Conservation (phyloP, 1,140 invertebrate genomes). For the Thaumetopoea pityocampa region DNA sequence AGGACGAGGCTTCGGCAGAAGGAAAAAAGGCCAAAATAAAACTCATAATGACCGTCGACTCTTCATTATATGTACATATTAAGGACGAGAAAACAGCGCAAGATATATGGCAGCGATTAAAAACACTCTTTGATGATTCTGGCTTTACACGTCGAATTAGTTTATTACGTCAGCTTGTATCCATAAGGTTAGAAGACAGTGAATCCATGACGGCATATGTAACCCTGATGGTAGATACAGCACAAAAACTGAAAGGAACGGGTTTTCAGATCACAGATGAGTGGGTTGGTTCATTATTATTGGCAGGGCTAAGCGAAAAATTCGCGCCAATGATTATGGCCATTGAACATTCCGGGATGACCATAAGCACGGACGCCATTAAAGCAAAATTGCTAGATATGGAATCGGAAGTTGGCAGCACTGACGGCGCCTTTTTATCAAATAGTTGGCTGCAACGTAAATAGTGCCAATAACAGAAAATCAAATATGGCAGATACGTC, state of each 20-base stretch:
- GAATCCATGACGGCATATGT: constrained; percentile 21
- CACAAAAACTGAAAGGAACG: constrained; percentile 12
- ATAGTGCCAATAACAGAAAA: neutral
- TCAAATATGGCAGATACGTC: too few relatives aligned
- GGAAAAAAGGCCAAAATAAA: neutral
- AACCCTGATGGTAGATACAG: constrained; percentile 17
- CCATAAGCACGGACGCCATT: constrained; percentile 17
- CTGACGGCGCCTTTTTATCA: constrained; percentile 11
- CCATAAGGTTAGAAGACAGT: constrained; percentile 12
- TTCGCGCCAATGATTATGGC: constrained; percentile 23
- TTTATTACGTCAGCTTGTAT: constrained; percentile 10
- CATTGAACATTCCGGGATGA: constrained; percentile 22
- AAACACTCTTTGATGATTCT: constrained; percentile 17
- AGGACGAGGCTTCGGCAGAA: too few relatives aligned
- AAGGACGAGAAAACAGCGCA: neutral
- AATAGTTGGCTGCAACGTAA: constrained; percentile 16
- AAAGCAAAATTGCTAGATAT: constrained; percentile 25
- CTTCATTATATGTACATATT: neutral
- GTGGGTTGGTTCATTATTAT: constrained; percentile 18
- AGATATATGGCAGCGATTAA: neutral
- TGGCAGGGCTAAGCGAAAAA: constrained; percentile 17
- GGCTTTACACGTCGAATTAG: constrained; percentile 19
- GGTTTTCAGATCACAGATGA: constrained; percentile 4
- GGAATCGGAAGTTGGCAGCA: constrained; percentile 16
- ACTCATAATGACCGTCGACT: neutral